Percentiles rank a stretch among this genome's conserved stretches.
Evolutionary conservation across 2,113 vertebrate genomes (phyloP).

Genomic region (Proterorhinus semilunaris): DNA sequence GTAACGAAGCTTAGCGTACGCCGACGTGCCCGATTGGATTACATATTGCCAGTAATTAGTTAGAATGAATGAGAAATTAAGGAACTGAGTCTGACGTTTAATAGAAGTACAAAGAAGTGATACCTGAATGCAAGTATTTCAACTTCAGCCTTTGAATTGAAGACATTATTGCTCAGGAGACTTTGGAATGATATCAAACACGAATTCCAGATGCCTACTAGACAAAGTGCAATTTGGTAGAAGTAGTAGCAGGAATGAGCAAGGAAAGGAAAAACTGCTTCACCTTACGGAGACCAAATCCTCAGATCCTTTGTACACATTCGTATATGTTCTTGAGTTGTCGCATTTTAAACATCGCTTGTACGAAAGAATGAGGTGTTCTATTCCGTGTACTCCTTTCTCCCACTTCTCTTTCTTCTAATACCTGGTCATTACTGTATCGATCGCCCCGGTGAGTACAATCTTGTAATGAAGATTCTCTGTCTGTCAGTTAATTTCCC

Average conservation of each 20-base stretch:
- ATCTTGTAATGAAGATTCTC: constrained; percentile 52
- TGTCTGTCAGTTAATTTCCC: constrained; percentile 38
- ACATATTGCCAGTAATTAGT: constrained; percentile 52
- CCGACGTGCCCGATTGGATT: constrained; percentile 49
- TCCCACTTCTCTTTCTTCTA: constrained; percentile 7
- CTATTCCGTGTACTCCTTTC: constrained; percentile 17
- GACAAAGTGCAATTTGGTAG: too few relatives aligned
- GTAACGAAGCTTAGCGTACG: constrained; percentile 57
- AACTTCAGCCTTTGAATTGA: too few relatives aligned
- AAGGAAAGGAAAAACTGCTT: too few relatives aligned
- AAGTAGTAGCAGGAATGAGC: too few relatives aligned
- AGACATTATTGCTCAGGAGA: too few relatives aligned
- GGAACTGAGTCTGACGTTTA: constrained; percentile 5
- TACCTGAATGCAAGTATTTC: neutral
- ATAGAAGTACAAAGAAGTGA: constrained; percentile 15
- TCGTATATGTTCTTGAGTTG: constrained; percentile 19
- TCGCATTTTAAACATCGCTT: neutral
- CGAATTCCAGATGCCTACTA: too few relatives aligned
- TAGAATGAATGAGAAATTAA: constrained; percentile 10
- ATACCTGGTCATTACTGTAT: constrained; percentile 52
- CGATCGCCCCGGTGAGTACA: constrained; percentile 47
- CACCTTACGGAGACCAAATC: neutral
- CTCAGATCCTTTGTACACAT: neutral
- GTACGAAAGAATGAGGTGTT: constrained; percentile 3
- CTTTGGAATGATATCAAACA: too few relatives aligned